Evolutionary conservation across 2,888 invertebrate genomes (phyloP).

Genomic region (Nemotelus nigrinus): DNA sequence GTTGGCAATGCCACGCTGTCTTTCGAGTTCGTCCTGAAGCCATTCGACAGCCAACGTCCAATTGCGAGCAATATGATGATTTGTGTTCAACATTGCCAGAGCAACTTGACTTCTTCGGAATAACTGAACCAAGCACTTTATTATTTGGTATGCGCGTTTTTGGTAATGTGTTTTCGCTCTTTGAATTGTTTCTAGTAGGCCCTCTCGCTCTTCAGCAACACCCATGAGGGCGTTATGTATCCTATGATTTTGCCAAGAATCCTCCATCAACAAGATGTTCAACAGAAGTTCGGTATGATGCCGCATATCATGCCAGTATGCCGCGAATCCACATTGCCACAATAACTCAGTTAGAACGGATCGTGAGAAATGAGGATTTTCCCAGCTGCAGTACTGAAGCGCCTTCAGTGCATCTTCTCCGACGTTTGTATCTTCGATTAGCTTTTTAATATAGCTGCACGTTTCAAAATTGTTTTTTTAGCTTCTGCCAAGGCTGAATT

Average conservation of each 20-base stretch:
- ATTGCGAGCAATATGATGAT: conserved; percentile 82
- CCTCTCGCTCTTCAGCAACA: conserved; percentile 85
- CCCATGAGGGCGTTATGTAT: conserved; percentile 94
- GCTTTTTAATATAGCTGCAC: conserved; percentile 87
- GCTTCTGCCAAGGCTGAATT: too few species aligned
- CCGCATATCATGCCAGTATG: conserved; percentile 93
- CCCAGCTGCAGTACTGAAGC: conserved; percentile 95
- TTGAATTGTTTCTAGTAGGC: conserved; percentile 91
- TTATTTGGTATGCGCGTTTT: conserved; percentile 96
- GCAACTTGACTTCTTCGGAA: conserved; percentile 87
- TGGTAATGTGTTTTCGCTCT: conserved; percentile 94
- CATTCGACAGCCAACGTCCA: conserved; percentile 92
- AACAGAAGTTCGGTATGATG: conserved; percentile 91
- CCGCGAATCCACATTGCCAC: conserved; percentile 88
- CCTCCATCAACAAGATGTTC: conserved; percentile 88
- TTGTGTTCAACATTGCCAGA: conserved; percentile 80
- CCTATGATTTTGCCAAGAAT: conserved; percentile 95
- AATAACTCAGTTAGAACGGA: conserved; percentile 88
- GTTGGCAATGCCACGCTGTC: conserved; percentile 69
- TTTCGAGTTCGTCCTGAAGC: conserved; percentile 93
- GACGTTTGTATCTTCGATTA: conserved; percentile 92
- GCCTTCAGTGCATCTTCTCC: conserved; percentile 91
- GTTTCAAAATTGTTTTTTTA: too few species aligned
- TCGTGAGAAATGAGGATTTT: conserved; percentile 93
- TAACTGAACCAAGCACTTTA: conserved; percentile 92